These are phyloP conservation scores for Phrynosoma platyrhinos DNA, from an alignment of 2,113 vertebrate genomes.

Conservation along the genomic window DNA sequence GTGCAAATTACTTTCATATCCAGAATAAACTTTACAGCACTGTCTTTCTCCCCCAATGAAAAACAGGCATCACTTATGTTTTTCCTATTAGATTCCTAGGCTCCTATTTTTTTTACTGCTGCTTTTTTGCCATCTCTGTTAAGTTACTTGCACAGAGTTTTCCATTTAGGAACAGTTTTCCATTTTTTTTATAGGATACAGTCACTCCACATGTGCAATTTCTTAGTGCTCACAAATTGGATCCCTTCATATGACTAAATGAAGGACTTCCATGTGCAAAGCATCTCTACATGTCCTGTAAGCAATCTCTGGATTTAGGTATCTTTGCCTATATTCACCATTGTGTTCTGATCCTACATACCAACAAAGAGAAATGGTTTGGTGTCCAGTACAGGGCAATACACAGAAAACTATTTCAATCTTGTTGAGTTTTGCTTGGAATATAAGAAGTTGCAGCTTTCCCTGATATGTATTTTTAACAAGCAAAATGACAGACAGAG, in stretches of 20 bases:
- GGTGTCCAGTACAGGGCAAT: not conserved
- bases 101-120: not conserved
- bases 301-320: not conserved
- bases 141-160: not conserved
- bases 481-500: constrained; percentile 54
- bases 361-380: not conserved
- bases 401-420: constrained; percentile 6
- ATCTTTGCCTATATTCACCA: not conserved
- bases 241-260: not conserved
- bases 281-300: not conserved
- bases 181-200: not conserved
- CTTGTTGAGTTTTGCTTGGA: accelerated
- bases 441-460: constrained; percentile 26
- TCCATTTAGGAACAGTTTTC: not conserved
- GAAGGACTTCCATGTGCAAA: not conserved
- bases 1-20: not conserved
- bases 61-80: not conserved
- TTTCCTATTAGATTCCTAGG: not conserved
- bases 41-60: not conserved
- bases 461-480: constrained; percentile 19
- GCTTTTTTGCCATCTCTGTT: not conserved
- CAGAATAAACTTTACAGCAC: not conserved
- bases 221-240: not conserved
- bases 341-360: not conserved
- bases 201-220: not conserved